Conservation (phyloP, 2,888 invertebrate genomes). For the Graphium colonna region DNA sequence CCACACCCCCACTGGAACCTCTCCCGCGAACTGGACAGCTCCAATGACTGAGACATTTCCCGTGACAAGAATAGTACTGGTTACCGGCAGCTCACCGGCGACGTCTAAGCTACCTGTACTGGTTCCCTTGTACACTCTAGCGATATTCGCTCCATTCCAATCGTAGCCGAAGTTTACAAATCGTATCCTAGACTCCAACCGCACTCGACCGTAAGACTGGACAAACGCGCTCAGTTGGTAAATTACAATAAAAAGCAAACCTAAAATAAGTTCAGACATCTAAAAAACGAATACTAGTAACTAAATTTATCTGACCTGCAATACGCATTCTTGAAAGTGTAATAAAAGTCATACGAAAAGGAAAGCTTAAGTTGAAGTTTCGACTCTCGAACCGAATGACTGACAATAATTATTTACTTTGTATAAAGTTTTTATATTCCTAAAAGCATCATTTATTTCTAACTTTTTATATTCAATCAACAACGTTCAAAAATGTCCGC, state of each 20-base stretch:
- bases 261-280: neutral
- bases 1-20: neutral
- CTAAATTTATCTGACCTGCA: neutral
- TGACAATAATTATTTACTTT: neutral
- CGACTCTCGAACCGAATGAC: no score
- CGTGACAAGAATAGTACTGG: neutral
- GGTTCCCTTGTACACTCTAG: neutral
- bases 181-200: neutral
- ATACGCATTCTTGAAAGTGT: neutral
- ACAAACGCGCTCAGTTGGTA: neutral
- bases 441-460: neutral
- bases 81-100: neutral
- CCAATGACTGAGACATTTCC: neutral
- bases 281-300: neutral
- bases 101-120: neutral
- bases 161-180: neutral
- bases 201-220: neutral
- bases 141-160: neutral
- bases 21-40: neutral
- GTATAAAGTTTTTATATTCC: neutral
- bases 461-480: neutral
- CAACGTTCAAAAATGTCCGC: neutral
- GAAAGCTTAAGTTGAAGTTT: no score
- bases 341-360: no score
- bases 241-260: neutral